phyloP scores from a whole-genome alignment of 2,113 vertebrate genomes.

The Oryzias curvinotus region DNA sequence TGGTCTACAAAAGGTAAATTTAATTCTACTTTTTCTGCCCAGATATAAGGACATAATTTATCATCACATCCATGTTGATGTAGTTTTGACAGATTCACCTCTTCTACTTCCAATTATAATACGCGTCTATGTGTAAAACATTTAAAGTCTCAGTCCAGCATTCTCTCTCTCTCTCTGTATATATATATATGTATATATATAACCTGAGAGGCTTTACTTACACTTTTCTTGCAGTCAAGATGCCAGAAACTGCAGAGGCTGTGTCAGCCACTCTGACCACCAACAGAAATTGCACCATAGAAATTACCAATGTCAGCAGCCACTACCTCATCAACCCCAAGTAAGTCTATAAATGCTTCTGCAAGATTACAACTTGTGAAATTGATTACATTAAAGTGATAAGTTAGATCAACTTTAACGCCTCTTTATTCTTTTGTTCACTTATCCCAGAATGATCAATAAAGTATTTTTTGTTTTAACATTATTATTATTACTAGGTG shows the following conservation, averaged over 20 bases:
- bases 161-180: too few species aligned
- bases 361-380: neutral
- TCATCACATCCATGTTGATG: too few species aligned
- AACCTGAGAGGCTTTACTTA: conserved; percentile 12
- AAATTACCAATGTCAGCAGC: conserved; percentile 66
- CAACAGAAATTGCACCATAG: conserved; percentile 74
- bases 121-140: too few species aligned
- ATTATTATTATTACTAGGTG: too few species aligned
- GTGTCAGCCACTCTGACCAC: conserved; percentile 73
- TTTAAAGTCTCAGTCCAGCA: too few species aligned
- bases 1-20: conserved; percentile 54
- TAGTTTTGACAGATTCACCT: too few species aligned
- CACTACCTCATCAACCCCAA: conserved; percentile 76
- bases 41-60: neutral
- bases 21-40: conserved; percentile 1
- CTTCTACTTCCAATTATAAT: too few species aligned
- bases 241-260: conserved; percentile 69
- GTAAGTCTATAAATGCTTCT: conserved; percentile 51
- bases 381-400: neutral
- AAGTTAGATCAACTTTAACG: neutral
- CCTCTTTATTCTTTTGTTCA: neutral
- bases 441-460: too few species aligned
- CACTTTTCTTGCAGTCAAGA: conserved; percentile 40
- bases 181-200: too few species aligned
- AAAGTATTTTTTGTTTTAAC: too few species aligned